Base-by-base conservation (phyloP, 2,888 invertebrate genomes). In the Stenchaetothrips biformis region DNA sequence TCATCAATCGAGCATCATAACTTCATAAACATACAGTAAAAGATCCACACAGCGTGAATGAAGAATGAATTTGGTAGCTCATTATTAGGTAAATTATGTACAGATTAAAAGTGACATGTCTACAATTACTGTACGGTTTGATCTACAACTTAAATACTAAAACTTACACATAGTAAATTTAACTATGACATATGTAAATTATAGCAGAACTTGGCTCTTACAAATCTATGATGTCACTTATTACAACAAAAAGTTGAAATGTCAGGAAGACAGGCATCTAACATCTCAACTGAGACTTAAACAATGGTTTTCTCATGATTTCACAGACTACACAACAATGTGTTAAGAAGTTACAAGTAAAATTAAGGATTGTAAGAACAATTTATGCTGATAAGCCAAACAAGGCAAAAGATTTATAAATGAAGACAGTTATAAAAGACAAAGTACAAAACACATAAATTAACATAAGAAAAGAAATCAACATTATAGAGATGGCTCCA, bases 121-220 rank as follows among this genome's bases (percentile, higher is more conserved):
- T 74, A 74, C 21, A 74, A 74, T n/a, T 74, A 74, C 67, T 74
- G 67, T 21, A 74, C 25, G 67, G 67, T 74, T 74, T 74, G 67
- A 21, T 74, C 67, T 74, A 74, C 59, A 59, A 18, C 59, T 59
- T 59, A 59, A 25, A 74, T 25, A 25, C 25, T 21, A 25, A 74
- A 25, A 37, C 37, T 37, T 37, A 37, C 37, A 37, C 37, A 37
- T 37, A 37, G 25, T 25, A 6, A 25, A 21, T 74, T 74, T 25
- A 8, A 25, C 67, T 74, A 74, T 21, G 7, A 74, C n/a, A 25
- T 11, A 74, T 11, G 21, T 74, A 25, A 74, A 74, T 11, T 74
- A 21, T 74, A 74, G 25, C 25, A 74, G 37, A 37, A 25, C 25
- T 7, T 74, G 21, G 4, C 25, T 25, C 25, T 74, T 74, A 74